These are phyloP conservation scores for Phyllostomus hastatus DNA, from an alignment of 2,113 vertebrate genomes.

Conservation along the genomic window DNA sequence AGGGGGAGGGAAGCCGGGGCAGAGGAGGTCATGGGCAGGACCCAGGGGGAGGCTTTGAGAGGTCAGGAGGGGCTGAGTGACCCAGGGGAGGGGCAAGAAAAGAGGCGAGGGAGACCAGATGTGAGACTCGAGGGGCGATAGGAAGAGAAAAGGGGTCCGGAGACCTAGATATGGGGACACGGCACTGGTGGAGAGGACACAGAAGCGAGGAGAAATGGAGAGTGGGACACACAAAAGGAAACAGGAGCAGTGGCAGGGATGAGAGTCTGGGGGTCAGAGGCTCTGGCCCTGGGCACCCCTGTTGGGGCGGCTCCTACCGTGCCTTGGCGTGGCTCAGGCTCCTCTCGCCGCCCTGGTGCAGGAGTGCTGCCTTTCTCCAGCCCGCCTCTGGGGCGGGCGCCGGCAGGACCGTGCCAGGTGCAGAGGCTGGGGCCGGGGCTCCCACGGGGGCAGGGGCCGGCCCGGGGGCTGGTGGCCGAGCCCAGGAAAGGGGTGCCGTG, in stretches of 20 bases:
- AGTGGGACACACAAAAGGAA: background rate
- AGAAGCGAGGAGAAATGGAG: background rate
- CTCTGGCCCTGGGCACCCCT: background rate
- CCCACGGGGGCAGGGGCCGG: background rate
- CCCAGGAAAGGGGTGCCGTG: background rate
- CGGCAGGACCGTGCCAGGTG: background rate
- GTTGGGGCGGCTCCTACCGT: background rate
- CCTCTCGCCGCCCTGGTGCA: background rate
- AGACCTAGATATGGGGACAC: background rate
- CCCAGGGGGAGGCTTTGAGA: background rate
- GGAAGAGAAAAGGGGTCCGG: too few species aligned
- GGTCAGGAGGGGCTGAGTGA: background rate
- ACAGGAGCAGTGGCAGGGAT: background rate
- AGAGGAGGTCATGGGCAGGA: too few species aligned
- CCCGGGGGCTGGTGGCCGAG: background rate
- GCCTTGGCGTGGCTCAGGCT: background rate
- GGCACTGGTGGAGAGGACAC: background rate
- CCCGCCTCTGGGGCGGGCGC: background rate
- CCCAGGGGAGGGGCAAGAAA: background rate
- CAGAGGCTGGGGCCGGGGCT: background rate
- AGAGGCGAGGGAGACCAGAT: background rate
- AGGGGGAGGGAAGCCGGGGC: rapidly evolving
- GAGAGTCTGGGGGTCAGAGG: background rate
- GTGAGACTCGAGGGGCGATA: background rate
- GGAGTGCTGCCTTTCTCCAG: constrained; percentile 32